These are phyloP conservation scores for Myanophis thanlyinensis DNA, from an alignment of 2,113 vertebrate species.

Conservation along the genomic window DNA sequence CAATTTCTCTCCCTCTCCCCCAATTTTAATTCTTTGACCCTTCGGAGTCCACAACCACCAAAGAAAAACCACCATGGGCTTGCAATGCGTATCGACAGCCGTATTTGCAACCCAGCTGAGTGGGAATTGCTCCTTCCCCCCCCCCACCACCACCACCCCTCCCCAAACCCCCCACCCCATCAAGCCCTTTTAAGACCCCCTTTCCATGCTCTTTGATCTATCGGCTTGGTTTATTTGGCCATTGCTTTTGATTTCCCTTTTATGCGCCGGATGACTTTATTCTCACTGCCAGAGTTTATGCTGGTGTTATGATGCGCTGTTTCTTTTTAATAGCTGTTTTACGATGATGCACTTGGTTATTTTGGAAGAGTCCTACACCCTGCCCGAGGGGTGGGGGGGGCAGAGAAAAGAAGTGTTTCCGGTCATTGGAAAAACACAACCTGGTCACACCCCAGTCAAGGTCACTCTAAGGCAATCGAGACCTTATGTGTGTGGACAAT, in stretches of 20 bases:
- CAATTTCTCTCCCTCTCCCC: too few relatives aligned
- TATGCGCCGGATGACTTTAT: background rate
- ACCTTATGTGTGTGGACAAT: background rate
- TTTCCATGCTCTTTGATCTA: background rate
- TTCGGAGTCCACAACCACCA: background rate
- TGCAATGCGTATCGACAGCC: accelerated
- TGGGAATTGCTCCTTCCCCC: background rate
- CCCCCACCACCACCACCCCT: too few relatives aligned
- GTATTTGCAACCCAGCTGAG: too few relatives aligned
- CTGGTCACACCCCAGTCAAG: background rate
- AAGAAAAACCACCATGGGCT: background rate
- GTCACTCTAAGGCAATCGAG: background rate
- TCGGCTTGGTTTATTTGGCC: background rate
- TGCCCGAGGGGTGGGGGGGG: background rate
- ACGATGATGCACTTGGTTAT: background rate
- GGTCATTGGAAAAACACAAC: background rate
- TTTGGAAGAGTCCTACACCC: background rate
- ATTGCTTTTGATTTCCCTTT: background rate
- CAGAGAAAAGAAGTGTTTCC: too few relatives aligned
- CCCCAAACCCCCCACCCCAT: too few relatives aligned
- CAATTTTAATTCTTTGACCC: too few relatives aligned
- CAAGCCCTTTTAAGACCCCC: background rate
- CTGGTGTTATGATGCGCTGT: background rate
- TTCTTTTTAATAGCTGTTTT: background rate
- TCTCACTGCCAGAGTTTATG: background rate